These are phyloP conservation scores for Micromys minutus DNA, from an alignment of 2,113 vertebrate genomes.

Conservation along the genomic window DNA sequence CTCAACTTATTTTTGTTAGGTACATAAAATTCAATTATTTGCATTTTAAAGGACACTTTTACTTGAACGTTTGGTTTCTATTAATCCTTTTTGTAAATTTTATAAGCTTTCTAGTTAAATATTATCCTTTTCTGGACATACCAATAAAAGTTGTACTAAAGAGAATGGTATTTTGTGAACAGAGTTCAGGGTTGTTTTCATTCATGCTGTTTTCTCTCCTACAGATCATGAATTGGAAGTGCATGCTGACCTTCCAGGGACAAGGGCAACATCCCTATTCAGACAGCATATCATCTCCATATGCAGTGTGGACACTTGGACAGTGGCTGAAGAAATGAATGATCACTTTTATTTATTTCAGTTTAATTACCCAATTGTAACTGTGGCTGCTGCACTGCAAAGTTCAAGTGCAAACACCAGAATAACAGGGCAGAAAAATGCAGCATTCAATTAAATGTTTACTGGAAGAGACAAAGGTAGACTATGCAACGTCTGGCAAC, in stretches of 20 bases:
- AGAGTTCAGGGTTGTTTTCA: not conserved
- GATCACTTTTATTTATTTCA: not conserved
- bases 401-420: not conserved
- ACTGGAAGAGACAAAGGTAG: not conserved
- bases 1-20: not conserved
- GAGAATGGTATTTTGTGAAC: conserved; percentile 2
- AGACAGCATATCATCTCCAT: not conserved
- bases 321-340: not conserved
- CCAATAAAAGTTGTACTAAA: not conserved
- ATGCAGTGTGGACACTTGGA: not conserved
- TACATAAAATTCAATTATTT: not conserved
- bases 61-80: conserved; percentile 7
- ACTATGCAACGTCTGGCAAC: not conserved
- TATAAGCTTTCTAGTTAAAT: not conserved
- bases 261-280: not conserved
- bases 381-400: not conserved
- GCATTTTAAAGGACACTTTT: not conserved
- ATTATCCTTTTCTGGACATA: not conserved
- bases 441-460: not conserved
- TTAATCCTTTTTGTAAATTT: not conserved
- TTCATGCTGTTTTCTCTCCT: not conserved
- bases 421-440: not conserved
- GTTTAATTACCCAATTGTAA: not conserved
- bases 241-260: not conserved
- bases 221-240: not conserved